Conservation (phyloP, 2,797 vertebrate species). For the Dendrocincla fuliginosa region DNA sequence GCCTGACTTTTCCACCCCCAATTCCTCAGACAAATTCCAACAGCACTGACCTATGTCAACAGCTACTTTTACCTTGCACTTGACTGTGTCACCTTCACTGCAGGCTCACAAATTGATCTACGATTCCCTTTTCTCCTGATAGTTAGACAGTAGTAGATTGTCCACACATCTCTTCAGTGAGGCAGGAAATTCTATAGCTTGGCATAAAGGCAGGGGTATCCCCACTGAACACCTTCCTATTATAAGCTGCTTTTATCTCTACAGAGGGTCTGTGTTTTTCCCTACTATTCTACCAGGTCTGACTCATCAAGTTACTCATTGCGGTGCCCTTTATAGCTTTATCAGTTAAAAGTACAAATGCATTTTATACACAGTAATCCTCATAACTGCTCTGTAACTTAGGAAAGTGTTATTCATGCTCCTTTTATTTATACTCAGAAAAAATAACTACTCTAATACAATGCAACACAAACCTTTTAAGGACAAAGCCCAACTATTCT, state of each 20-base stretch:
- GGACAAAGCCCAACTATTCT: background rate
- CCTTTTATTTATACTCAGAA: background rate
- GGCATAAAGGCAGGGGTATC: background rate
- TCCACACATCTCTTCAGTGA: background rate
- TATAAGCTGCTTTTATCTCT: background rate
- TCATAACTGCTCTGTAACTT: background rate
- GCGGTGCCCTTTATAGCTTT: background rate
- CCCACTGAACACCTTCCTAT: background rate
- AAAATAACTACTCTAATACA: background rate
- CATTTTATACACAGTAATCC: background rate
- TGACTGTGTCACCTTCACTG: background rate
- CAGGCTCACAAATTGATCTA: background rate
- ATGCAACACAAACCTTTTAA: background rate
- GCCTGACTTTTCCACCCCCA: background rate
- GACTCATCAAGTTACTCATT: background rate
- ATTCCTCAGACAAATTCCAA: background rate
- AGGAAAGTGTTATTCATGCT: background rate
- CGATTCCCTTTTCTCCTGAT: background rate
- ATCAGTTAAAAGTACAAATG: background rate
- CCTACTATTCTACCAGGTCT: background rate
- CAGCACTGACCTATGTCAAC: background rate
- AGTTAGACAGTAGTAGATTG: background rate
- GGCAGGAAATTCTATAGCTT: background rate
- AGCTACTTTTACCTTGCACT: conserved; percentile 10
- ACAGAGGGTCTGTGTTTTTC: background rate